Conservation (phyloP, 1,140 invertebrate species). For the Neodiprion pinetum region DNA sequence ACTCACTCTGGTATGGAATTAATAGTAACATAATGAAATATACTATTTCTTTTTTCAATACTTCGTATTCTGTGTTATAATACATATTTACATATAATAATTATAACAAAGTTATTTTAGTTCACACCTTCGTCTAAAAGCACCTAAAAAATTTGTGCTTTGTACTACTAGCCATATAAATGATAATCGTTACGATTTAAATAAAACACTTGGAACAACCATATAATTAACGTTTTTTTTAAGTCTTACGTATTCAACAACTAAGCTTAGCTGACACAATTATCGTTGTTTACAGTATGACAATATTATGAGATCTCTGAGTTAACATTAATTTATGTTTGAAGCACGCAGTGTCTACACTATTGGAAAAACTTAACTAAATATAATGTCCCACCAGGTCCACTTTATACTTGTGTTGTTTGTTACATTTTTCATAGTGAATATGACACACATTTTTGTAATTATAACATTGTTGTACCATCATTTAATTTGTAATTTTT, state of each 20-base stretch:
- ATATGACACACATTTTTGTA: too few species aligned
- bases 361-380: not conserved
- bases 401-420: too few species aligned
- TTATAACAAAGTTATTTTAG: not conserved
- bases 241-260: not conserved
- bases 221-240: not conserved
- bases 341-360: not conserved
- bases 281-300: not conserved
- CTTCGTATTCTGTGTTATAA: not conserved
- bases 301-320: slow-evolving; percentile 2
- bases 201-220: not conserved
- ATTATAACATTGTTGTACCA: too few species aligned
- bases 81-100: not conserved
- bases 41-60: not conserved
- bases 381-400: too few species aligned
- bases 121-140: not conserved
- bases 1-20: too few species aligned
- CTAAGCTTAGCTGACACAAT: not conserved
- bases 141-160: not conserved
- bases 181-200: not conserved
- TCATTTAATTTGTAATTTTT: too few species aligned
- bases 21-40: too few species aligned
- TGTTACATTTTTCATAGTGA: too few species aligned
- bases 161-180: not conserved
- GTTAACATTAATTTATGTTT: not conserved